Conservation (phyloP, 2,797 vertebrate genomes). For the Setipinna tenuifilis region DNA sequence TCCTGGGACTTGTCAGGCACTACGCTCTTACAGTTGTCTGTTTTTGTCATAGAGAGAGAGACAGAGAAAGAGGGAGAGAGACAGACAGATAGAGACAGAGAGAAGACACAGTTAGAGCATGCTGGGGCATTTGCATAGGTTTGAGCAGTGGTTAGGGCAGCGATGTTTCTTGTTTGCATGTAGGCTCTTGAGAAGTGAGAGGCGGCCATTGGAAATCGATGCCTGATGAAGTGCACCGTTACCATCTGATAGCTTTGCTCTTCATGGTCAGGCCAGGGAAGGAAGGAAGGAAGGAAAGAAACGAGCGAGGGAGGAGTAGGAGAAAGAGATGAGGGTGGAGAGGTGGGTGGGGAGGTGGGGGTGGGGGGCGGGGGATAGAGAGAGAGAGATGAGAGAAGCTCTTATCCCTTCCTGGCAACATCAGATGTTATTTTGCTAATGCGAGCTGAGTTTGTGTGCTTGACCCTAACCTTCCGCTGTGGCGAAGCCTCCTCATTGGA, state of each 20-base stretch:
- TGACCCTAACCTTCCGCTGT: conserved; percentile 33
- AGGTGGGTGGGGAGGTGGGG: not conserved
- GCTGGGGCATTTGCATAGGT: not conserved
- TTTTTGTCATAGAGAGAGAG: not conserved
- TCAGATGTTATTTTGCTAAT: conserved; percentile 30
- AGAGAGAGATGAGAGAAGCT: conserved; percentile 4
- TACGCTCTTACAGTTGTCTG: not conserved
- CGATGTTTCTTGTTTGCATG: not conserved
- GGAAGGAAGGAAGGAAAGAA: not conserved
- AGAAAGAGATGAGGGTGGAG: too few species aligned
- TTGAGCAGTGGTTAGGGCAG: not conserved
- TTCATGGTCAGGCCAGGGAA: not conserved
- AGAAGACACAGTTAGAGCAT: not conserved
- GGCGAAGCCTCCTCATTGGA: conserved; percentile 28
- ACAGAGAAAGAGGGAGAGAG: not conserved
- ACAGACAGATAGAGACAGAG: not conserved
- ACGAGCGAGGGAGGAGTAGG: not conserved
- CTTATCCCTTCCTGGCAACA: conserved; percentile 21
- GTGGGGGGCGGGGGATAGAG: not conserved
- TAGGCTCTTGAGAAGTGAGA: not conserved
- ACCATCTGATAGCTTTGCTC: not conserved
- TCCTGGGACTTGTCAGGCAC: not conserved
- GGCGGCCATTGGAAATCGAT: conserved; percentile 22
- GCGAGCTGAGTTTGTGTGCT: conserved; percentile 9
- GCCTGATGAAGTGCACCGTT: not conserved